A percentile compares a stretch with the other conserved stretches of the same genome.
phyloP scores from a whole-genome alignment of 2,797 vertebrate genomes.

The Acrossocheilus wenchowensis region DNA sequence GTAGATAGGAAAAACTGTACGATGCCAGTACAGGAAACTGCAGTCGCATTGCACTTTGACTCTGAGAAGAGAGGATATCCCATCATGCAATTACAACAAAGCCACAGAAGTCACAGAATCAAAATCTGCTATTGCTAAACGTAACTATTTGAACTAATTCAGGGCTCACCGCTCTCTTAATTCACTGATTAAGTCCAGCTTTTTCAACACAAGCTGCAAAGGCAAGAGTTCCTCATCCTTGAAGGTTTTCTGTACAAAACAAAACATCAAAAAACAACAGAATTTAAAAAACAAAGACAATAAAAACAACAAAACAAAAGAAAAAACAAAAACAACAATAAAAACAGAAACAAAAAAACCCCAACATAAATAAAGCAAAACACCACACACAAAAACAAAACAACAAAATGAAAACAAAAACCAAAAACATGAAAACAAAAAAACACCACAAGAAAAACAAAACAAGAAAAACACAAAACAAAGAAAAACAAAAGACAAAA shows the following conservation, averaged over 20 bases:
- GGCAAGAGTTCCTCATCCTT: slow-evolving; percentile 95
- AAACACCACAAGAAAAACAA: neutral
- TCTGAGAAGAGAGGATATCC: slow-evolving; percentile 72
- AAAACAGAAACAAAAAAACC: neutral
- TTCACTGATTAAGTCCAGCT: slow-evolving; percentile 95
- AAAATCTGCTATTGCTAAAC: neutral
- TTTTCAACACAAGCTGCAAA: slow-evolving; percentile 94
- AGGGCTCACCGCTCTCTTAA: slow-evolving; percentile 87
- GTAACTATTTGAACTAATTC: neutral
- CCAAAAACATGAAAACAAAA: neutral
- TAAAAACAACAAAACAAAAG: neutral
- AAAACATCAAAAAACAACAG: neutral
- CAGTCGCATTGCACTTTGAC: slow-evolving; percentile 92
- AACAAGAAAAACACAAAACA: neutral
- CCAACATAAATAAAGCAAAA: neutral
- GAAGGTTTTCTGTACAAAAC: slow-evolving; percentile 88
- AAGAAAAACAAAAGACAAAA: neutral
- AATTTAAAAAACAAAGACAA: neutral
- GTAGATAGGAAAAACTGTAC: slow-evolving; percentile 97
- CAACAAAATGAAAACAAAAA: neutral
- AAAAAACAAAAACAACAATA: neutral
- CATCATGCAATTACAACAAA: neutral
- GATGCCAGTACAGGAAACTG: slow-evolving; percentile 97
- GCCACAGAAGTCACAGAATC: neutral
- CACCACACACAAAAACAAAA: neutral